A percentile compares a stretch with the other conserved stretches of the same genome.
phyloP scores from a whole-genome alignment of 2,888 invertebrate genomes.

The Erebia palarica region DNA sequence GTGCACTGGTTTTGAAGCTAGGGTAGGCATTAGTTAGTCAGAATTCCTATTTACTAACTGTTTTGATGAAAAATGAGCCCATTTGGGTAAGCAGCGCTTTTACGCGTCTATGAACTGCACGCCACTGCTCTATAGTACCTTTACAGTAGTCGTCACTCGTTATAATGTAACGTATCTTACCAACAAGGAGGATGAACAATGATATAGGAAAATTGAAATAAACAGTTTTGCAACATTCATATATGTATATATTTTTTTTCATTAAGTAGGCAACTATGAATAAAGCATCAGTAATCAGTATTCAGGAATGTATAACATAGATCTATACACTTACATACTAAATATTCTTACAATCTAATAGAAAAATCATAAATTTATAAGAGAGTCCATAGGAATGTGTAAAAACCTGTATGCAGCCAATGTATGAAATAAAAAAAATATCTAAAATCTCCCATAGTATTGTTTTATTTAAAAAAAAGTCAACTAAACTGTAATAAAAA shows the following conservation, averaged over 20 bases:
- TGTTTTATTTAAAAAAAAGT: too few species aligned
- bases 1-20: too few species aligned
- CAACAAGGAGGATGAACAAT: not conserved
- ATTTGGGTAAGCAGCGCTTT: too few species aligned
- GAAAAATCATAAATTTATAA: not conserved
- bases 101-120: too few species aligned
- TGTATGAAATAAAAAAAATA: not conserved
- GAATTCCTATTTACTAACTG: too few species aligned
- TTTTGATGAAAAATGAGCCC: too few species aligned
- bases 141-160: too few species aligned
- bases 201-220: not conserved
- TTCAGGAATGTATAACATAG: conserved; percentile 9
- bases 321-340: not conserved
- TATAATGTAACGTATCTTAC: too few species aligned
- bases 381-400: not conserved
- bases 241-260: conserved; percentile 8
- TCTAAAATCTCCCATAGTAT: too few species aligned
- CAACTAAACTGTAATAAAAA: too few species aligned
- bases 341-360: not conserved
- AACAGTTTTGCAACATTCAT: conserved; percentile 13
- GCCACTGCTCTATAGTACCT: too few species aligned
- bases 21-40: too few species aligned
- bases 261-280: not conserved
- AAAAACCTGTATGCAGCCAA: not conserved
- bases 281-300: conserved; percentile 5